Conservation (phyloP, 2,888 invertebrate genomes). For the Neuroscelio doddi region DNA sequence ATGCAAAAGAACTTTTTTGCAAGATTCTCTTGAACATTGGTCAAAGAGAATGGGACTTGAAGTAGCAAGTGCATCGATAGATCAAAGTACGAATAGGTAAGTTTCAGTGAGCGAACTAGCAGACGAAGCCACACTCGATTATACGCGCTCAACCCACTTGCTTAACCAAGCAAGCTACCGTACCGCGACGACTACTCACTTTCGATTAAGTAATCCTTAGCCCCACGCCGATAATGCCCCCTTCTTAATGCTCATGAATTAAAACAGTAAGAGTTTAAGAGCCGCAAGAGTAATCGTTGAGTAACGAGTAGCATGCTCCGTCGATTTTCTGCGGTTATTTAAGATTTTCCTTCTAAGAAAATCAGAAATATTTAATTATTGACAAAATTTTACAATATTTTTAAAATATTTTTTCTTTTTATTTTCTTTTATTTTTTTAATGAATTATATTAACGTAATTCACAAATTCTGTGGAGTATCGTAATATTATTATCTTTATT, state of each 20-base stretch:
- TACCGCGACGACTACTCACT: slow-evolving; percentile 57
- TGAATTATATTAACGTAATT: too few species aligned
- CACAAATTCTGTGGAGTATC: too few species aligned
- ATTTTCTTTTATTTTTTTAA: too few species aligned
- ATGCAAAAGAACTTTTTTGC: too few species aligned
- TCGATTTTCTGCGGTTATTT: slow-evolving; percentile 47
- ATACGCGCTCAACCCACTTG: slow-evolving; percentile 61
- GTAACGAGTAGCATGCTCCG: slow-evolving; percentile 48
- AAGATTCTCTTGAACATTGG: too few species aligned
- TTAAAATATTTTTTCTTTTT: too few species aligned
- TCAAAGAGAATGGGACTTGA: too few species aligned
- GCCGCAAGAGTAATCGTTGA: slow-evolving; percentile 41
- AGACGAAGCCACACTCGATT: slow-evolving; percentile 48
- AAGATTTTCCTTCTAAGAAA: slow-evolving; percentile 20
- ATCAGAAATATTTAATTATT: too few species aligned
- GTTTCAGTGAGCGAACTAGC: slow-evolving; percentile 46
- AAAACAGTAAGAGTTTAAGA: slow-evolving; percentile 49
- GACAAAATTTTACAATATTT: too few species aligned
- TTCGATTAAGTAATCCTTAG: slow-evolving; percentile 63
- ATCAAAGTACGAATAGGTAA: slow-evolving; percentile 44
- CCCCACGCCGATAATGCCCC: slow-evolving; percentile 52
- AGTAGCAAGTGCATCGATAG: slow-evolving; percentile 43
- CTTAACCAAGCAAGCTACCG: slow-evolving; percentile 58
- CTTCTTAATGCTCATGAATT: slow-evolving; percentile 53
- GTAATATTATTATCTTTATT: too few species aligned